Evolutionary conservation across 2,797 vertebrate species (phyloP), one percentile per base, ranked within the genome.

Genomic region (Florisuga fusca): DNA sequence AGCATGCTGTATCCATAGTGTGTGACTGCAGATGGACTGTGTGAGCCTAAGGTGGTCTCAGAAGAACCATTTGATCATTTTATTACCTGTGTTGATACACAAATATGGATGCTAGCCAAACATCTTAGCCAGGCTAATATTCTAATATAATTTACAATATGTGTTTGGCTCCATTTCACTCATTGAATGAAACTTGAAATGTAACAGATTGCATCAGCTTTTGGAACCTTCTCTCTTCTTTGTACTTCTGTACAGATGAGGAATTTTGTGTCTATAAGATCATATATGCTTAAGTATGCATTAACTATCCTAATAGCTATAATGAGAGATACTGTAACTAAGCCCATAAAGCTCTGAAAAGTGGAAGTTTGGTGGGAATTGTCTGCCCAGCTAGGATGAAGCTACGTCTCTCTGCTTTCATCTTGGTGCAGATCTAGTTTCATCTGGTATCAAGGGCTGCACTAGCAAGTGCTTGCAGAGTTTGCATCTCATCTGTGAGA

Each of bases 1-100:
- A 90, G 53, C 46, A n/a, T 84, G 80, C 75, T 91, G 57, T 80
- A 97, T 96, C 91, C 90, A 46, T 87, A 74, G 89, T 86, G 87
- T 93, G 86, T 80, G 90, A 76, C 69, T 96, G 67, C 97, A 98
- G 96, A 97, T 96, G 96, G 95, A 86, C 96, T 96, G 5, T 86
- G 67, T 81, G 66, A 90, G 90, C 78, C 73, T 66, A 86, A 94
- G 84, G 78, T 81, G 89, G 87, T 97, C 97, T 97, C 96, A 73
- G 43, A 97, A 96, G 97, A 92, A 88, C 27, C 64, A 84, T 96
- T 97, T 89, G 93, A 96, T 97, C 94, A 38, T 95, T 97, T 97
- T 96, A 96, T 97, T 95, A 95, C 93, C 82, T 94, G 34, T 91
- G 90, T 82, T 83, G 92, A 97, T 96, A 96, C 91, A 97, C 93